phyloP scores from a whole-genome alignment of 2,888 invertebrate genomes.

The Sarcophaga carnaria region DNA sequence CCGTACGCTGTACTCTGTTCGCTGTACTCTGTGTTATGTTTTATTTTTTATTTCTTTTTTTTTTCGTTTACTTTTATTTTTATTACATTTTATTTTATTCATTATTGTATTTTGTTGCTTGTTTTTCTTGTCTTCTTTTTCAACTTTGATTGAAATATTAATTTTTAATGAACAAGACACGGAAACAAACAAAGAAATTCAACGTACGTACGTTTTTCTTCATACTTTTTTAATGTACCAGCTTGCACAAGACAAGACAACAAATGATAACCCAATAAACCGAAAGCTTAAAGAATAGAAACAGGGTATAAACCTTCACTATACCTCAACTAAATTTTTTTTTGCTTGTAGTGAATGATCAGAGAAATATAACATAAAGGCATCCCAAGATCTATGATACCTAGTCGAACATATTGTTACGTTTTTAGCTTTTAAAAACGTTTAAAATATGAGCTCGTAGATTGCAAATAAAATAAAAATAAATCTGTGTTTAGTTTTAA shows the following conservation, averaged over 20 bases:
- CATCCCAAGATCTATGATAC: too few relatives aligned
- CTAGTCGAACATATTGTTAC: too few relatives aligned
- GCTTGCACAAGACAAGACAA: conserved; percentile 31
- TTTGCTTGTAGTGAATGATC: too few relatives aligned
- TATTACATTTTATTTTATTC: not conserved
- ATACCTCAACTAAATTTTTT: too few relatives aligned
- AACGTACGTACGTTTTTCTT: conserved; percentile 18
- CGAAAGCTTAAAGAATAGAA: not conserved
- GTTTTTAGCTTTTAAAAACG: too few relatives aligned
- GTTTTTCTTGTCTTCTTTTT: conserved; percentile 41
- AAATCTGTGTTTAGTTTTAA: too few relatives aligned
- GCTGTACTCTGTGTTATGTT: not conserved
- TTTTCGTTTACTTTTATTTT: conserved; percentile 16
- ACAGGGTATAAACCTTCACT: too few relatives aligned
- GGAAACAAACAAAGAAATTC: conserved; percentile 68
- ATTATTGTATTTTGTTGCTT: conserved; percentile 7
- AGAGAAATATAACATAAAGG: too few relatives aligned
- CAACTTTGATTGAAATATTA: conserved; percentile 72
- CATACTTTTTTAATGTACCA: conserved; percentile 42
- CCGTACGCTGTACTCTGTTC: too few relatives aligned
- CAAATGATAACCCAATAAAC: conserved; percentile 11
- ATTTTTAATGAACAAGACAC: conserved; percentile 71
- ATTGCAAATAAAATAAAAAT: too few relatives aligned
- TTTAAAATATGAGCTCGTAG: too few relatives aligned
- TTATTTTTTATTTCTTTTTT: conserved; percentile 28